Base-by-base conservation (phyloP, 2,797 vertebrate genomes). In the Epinephelus awoara region DNA sequence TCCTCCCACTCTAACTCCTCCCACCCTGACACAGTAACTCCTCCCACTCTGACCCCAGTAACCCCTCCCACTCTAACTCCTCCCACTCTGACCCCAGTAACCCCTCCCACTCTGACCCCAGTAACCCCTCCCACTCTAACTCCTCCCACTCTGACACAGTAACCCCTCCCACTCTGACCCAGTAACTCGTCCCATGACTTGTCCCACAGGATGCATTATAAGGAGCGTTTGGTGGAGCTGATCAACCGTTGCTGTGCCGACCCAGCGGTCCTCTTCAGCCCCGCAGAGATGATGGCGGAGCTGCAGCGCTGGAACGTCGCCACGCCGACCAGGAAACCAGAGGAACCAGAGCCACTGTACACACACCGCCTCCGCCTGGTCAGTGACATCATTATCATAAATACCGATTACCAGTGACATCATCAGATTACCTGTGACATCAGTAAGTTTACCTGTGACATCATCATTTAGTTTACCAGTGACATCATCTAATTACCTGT, bases 171-270 rank as follows among this genome's bases (percentile, higher is more conserved):
- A 34, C 34, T 8, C 6, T 34, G 7, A 34, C 34, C 6, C n/a
- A 64, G 25, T 46, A 8, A 13, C 38, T 54, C 72, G 9, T 55
- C 27, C 42, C 1, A 4, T 66, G 5, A 13, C 29, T 54, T 73
- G 9, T 55, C 27, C 42, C 1, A 4, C 67, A 94, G 95, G 82
- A 23, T 78, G 6, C 95, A 96, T 83, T 95, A 94, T 52, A 95
- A 94, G 83, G 95, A 96, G 88, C 83, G 57, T 52, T 65, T 96
- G 82, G 94, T 95, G 86, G 94, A 94, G 84, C 75, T 95, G 59
- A 86, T 95, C 38, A 93, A 95, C 79, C 79, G 78, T 67, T 86
- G 85, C 29, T 13, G 12, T 12, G 90, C 92, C 3, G 95, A 96
- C 77, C 95, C 95, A 0, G 93, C 70, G 0, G 85, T 92, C 15